Evolutionary conservation across 2,888 invertebrate genomes (phyloP).

Genomic region (Eurytoma adleriae): DNA sequence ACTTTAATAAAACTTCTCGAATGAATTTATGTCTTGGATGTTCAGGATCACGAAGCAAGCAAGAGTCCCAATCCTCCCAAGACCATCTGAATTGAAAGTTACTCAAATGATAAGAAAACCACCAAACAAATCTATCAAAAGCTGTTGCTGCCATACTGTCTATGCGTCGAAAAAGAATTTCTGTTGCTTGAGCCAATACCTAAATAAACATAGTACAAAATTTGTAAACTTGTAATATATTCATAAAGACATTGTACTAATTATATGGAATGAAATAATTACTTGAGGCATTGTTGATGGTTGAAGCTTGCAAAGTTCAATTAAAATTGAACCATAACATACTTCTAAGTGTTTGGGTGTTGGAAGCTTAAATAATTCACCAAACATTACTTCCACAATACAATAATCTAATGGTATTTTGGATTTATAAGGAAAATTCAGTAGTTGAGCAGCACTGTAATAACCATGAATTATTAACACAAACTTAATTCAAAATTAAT

Average conservation of each 20-base stretch:
- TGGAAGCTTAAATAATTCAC: conserved; percentile 95
- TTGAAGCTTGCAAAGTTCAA: conserved; percentile 97
- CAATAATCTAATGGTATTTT: conserved; percentile 98
- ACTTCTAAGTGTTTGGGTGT: conserved; percentile 92
- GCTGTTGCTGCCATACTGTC: conserved; percentile 98
- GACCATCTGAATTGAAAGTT: conserved; percentile 99
- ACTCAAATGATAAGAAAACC: conserved; percentile 99
- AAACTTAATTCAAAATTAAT: neutral
- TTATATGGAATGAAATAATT: conserved; percentile 4
- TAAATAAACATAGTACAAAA: conserved; percentile 57
- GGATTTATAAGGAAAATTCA: conserved; percentile 94
- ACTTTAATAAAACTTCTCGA: conserved; percentile 92
- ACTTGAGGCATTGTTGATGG: conserved; percentile 97
- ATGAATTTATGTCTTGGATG: conserved; percentile 97
- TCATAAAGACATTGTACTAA: conserved; percentile 15
- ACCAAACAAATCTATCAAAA: conserved; percentile 96
- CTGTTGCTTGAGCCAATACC: conserved; percentile 97
- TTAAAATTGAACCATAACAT: conserved; percentile 95
- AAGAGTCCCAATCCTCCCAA: conserved; percentile 97
- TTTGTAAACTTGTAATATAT: conserved; percentile 1
- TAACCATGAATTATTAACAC: conserved; percentile 36
- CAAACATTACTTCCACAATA: conserved; percentile 97
- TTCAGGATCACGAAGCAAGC: conserved; percentile 88
- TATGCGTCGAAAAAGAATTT: conserved; percentile 96
- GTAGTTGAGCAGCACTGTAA: conserved; percentile 87